Evolutionary conservation across 2,113 vertebrate genomes (phyloP).

Genomic region (Paralichthys olivaceus): DNA sequence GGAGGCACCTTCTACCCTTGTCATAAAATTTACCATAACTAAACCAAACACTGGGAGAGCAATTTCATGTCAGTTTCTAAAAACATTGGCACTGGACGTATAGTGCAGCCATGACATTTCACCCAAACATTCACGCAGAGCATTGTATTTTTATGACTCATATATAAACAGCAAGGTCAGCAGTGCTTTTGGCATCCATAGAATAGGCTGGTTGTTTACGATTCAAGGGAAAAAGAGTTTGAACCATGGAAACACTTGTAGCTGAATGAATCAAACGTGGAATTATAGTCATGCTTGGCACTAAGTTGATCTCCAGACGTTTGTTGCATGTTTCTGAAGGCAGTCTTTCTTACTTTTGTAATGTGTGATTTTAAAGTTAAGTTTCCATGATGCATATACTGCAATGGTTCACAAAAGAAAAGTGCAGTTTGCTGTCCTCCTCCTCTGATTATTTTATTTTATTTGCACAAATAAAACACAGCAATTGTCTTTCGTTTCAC

Average conservation of each 20-base stretch:
- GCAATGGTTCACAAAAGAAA: background rate
- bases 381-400: background rate
- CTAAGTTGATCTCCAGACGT: background rate
- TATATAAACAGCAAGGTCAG: constrained; percentile 39
- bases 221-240: constrained; percentile 27
- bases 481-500: background rate
- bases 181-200: constrained; percentile 7
- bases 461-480: background rate
- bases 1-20: background rate
- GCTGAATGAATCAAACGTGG: constrained; percentile 21
- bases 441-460: constrained; percentile 11
- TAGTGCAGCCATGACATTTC: constrained; percentile 13
- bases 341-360: background rate
- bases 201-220: constrained; percentile 38
- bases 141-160: constrained; percentile 33
- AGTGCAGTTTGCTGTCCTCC: background rate
- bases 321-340: background rate
- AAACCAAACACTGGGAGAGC: constrained; percentile 18
- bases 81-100: constrained; percentile 22
- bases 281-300: constrained; percentile 1
- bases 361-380: background rate
- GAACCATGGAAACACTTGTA: constrained; percentile 11
- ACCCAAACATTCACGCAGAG: constrained; percentile 22
- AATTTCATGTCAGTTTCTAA: constrained; percentile 23
- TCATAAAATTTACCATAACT: constrained; percentile 2